Percentiles rank a stretch among this genome's conserved stretches.
phyloP scores from a whole-genome alignment of 2,888 invertebrate genomes.

The Meghimatium bilineatum region DNA sequence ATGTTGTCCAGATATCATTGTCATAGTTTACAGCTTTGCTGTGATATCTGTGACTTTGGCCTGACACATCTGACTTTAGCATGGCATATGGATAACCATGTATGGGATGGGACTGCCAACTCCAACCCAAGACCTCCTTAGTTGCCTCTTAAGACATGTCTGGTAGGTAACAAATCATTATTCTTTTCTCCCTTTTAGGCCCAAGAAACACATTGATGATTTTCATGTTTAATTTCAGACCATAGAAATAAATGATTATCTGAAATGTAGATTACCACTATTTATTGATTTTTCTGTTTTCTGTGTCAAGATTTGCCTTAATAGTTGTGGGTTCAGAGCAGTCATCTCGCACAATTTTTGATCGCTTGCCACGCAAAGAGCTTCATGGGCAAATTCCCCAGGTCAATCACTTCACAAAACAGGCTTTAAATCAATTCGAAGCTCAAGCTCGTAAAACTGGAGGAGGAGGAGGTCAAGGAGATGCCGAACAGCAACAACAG shows the following conservation, averaged over 20 bases:
- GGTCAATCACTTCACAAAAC: constrained; percentile 96
- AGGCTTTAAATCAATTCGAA: constrained; percentile 83
- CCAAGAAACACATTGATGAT: no score
- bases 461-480: constrained; percentile 55
- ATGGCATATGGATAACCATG: no score
- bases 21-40: no score
- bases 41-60: no score
- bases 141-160: no score
- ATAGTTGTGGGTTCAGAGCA: constrained; percentile 94
- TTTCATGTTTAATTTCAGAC: neutral
- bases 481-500: no score
- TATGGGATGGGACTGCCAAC: no score
- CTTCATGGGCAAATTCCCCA: constrained; percentile 96
- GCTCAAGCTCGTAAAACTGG: constrained; percentile 75
- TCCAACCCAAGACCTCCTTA: no score
- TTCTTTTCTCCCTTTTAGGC: no score
- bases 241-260: neutral
- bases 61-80: no score
- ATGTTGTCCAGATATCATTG: no score
- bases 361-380: constrained; percentile 94
- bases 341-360: constrained; percentile 92
- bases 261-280: neutral
- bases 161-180: no score
- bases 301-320: constrained; percentile 86
- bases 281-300: neutral